phyloP scores from a whole-genome alignment of 2,113 vertebrate genomes.

The Mesitornis unicolor region DNA sequence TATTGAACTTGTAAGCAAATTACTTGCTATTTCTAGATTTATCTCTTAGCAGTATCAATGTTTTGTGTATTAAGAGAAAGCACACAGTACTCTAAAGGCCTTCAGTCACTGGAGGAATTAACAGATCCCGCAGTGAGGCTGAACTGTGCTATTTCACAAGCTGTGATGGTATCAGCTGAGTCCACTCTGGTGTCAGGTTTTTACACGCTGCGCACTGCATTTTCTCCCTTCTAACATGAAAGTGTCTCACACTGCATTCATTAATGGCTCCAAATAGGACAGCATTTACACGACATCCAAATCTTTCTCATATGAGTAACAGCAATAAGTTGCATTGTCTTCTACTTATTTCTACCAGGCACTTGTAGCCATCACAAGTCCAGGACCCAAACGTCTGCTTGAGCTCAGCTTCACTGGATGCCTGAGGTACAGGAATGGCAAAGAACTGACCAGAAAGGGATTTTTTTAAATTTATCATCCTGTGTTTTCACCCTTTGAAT shows the following conservation, averaged over 20 bases:
- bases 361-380: neutral
- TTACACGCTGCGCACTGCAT: fast-evolving
- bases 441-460: neutral
- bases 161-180: neutral
- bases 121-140: fast-evolving
- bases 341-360: neutral
- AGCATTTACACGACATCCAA: neutral
- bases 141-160: neutral
- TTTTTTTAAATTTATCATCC: neutral
- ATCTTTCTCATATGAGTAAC: neutral
- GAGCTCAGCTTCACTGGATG: neutral
- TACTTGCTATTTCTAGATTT: neutral
- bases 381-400: neutral
- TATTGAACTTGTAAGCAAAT: neutral
- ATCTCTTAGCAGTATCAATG: neutral
- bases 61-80: neutral
- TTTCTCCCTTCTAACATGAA: neutral
- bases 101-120: neutral
- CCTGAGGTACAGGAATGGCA: neutral
- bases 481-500: neutral
- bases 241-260: neutral
- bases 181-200: neutral
- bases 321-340: neutral
- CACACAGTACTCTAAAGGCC: neutral
- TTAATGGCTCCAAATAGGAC: neutral